Conservation (phyloP, 2,888 invertebrate species). For the Drosophila rubida region DNA sequence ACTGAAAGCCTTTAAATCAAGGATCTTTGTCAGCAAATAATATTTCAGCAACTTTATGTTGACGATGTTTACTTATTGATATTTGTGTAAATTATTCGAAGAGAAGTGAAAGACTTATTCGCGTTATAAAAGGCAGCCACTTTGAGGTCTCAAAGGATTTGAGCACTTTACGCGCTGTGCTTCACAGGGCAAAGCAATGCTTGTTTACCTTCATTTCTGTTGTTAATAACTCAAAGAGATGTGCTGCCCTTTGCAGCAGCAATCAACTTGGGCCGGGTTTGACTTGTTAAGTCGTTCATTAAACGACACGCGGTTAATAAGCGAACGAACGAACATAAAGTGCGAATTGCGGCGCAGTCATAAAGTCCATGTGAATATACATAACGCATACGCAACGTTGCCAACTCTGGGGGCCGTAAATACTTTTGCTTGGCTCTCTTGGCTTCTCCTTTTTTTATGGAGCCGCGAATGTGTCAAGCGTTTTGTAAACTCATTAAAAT, state of each 20-base stretch:
- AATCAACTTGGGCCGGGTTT: constrained; percentile 11
- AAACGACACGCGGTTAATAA: constrained; percentile 68
- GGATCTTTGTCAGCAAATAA: not conserved
- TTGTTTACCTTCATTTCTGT: not conserved
- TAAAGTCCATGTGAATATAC: constrained; percentile 40
- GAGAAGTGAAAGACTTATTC: no score
- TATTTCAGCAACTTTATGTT: not conserved
- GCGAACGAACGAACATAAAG: constrained; percentile 33
- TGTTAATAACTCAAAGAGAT: constrained; percentile 1
- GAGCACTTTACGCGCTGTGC: no score
- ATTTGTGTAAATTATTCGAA: not conserved
- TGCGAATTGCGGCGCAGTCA: constrained; percentile 14
- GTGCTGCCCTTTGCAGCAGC: not conserved
- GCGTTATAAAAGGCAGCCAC: not conserved
- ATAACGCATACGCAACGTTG: constrained; percentile 65
- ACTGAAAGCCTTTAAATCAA: not conserved
- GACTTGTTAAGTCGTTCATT: constrained; percentile 48
- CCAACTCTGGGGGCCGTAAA: constrained; percentile 12
- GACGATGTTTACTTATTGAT: not conserved
- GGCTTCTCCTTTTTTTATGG: constrained; percentile 47
- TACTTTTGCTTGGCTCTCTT: constrained; percentile 7
- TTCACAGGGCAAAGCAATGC: not conserved
- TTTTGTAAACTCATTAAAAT: constrained; percentile 78
- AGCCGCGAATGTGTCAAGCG: constrained; percentile 76
- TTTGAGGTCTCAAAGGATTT: not conserved